Percentiles rank a stretch among this genome's conserved stretches.
Evolutionary conservation across 2,113 vertebrate genomes (phyloP).

Genomic region (Rhinoptilus africanus): DNA sequence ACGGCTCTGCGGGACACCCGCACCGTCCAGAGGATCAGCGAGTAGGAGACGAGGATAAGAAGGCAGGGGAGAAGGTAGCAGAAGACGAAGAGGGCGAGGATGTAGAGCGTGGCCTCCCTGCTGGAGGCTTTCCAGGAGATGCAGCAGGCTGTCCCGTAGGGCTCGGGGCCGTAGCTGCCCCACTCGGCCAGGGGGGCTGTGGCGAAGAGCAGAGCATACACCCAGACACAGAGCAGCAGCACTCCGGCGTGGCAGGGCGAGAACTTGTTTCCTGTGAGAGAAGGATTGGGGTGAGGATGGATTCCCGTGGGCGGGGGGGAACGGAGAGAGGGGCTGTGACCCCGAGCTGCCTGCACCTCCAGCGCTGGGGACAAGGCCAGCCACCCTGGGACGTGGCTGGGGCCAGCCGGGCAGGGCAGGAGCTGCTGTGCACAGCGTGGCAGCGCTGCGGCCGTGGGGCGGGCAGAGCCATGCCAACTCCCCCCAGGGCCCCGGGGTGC

Average conservation of each 20-base stretch:
- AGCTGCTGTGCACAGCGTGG: background rate
- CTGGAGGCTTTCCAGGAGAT: conserved; percentile 78
- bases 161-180: conserved; percentile 83
- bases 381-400: rapidly evolving
- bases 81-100: conserved; percentile 81
- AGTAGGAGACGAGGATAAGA: conserved; percentile 81
- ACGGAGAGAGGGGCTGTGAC: rapidly evolving
- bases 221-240: conserved; percentile 79
- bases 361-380: background rate
- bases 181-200: conserved; percentile 77
- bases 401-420: background rate
- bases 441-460: background rate
- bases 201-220: conserved; percentile 79
- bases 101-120: conserved; percentile 78
- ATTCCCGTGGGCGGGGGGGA: rapidly evolving
- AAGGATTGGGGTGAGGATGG: background rate
- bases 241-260: conserved; percentile 69
- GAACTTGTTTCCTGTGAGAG: conserved; percentile 78
- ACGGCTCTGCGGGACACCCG: conserved; percentile 75
- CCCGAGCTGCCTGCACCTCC: rapidly evolving
- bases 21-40: conserved; percentile 78
- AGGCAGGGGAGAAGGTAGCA: conserved; percentile 84
- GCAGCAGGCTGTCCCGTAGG: conserved; percentile 88
- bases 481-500: background rate
- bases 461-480: background rate